phyloP scores from a whole-genome alignment of 2,888 invertebrate genomes.

The Phortica okadai region DNA sequence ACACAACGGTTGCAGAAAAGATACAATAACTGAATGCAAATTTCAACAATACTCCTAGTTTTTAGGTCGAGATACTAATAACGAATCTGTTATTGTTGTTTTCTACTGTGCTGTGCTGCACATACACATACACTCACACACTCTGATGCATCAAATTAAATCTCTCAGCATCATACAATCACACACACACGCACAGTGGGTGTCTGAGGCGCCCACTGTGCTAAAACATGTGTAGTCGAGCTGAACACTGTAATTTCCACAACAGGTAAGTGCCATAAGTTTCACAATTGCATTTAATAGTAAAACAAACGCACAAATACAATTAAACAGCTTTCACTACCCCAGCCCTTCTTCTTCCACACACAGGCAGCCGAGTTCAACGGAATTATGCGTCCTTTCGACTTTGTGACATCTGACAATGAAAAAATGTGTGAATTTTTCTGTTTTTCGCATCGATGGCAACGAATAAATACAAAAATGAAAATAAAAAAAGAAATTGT shows the following conservation, averaged over 20 bases:
- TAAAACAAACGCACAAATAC: too few species aligned
- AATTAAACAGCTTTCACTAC: too few species aligned
- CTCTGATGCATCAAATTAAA: neutral
- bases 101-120: neutral
- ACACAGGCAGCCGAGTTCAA: neutral
- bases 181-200: neutral
- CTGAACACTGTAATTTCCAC: neutral
- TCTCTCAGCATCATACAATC: neutral
- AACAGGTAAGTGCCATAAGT: neutral
- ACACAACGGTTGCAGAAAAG: neutral
- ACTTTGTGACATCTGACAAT: constrained; percentile 1
- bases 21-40: constrained; percentile 52
- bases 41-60: constrained; percentile 56
- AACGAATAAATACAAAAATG: neutral
- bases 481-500: neutral
- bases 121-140: neutral
- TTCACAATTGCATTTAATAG: too few species aligned
- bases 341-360: too few species aligned
- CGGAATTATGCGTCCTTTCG: neutral
- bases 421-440: neutral
- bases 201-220: neutral
- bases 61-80: neutral
- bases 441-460: too few species aligned
- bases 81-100: neutral
- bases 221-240: neutral